Base-by-base conservation (phyloP, 2,888 invertebrate genomes). In the Lutraria lutraria region DNA sequence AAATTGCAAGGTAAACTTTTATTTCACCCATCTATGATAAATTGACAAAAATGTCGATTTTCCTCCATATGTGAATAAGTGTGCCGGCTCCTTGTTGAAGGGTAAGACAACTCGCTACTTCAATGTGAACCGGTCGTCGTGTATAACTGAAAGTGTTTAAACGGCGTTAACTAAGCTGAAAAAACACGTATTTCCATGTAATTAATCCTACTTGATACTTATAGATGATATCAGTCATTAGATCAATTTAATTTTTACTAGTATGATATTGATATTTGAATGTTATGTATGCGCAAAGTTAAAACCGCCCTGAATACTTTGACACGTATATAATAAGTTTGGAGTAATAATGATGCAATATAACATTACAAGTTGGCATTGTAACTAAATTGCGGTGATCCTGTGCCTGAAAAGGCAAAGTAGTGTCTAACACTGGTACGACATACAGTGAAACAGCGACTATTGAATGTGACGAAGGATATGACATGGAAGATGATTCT, bases 391-490 rank as follows among this genome's bases (percentile, higher is more conserved):
- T 83, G 82, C 29, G 82, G 31, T 19, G 60, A 83, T 68, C 83
- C 83, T 2, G 68, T 68, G 15, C 68, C 68, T 12, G 68, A 63
- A 19, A 63, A 83, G 83, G 83, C 15, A 68, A 52, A 12, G 8
- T 60, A 19, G 34, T 43, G 4, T 10, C 31, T 25, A 52, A 0
- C 1, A 52, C 68, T 16, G 83, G 52, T 21, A 31, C 63, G 8
- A n/a, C 31, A 10, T 83, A 68, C 68, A 34, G 68, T 0, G 68
- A 68, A 15, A 63, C 43, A 21, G 68, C 68, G 19, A 43, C 34
- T 25, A 83, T 83, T 25, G 52, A 68, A 68, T 83, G 83, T 68
- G 68, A 68, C 52, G 68, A 52, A n/a, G 68, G 83, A 13, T 52
- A 83, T 60, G 25, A 43, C 0, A 16, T 83, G 43, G 52, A 43